A percentile compares a stretch with the other conserved stretches of the same genome.
Conservation (phyloP, 2,113 vertebrate genomes). For the Potamarius usumacintae region DNA sequence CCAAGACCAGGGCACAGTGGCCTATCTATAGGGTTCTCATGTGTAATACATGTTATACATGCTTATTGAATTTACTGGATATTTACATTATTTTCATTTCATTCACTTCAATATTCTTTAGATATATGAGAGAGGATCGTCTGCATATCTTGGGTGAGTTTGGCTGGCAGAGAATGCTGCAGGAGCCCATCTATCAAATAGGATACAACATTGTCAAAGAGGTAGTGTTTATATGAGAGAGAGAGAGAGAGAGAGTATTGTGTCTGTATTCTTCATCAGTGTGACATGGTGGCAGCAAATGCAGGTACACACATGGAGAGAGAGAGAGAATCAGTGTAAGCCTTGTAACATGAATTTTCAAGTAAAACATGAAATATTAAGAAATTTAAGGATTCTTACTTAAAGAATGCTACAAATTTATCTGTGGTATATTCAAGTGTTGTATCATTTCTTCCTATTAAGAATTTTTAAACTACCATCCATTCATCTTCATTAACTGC, state of each 20-base stretch:
- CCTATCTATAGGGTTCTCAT: not conserved
- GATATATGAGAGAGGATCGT: not conserved
- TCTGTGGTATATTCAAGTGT: not conserved
- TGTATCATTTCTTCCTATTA: not conserved
- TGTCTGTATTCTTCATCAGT: not conserved
- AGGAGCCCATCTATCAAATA: slow-evolving; percentile 4
- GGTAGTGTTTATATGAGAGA: not conserved
- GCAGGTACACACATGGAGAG: not conserved
- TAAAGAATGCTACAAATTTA: not conserved
- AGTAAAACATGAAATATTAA: not conserved
- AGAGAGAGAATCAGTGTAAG: not conserved
- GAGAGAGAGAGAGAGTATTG: not conserved
- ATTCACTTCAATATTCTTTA: not conserved
- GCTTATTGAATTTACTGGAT: not conserved
- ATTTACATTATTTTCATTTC: not conserved
- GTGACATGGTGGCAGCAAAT: not conserved
- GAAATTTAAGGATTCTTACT: not conserved
- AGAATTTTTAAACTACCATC: not conserved
- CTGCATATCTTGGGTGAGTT: slow-evolving; percentile 28
- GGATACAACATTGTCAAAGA: not conserved
- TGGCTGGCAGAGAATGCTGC: slow-evolving; percentile 15
- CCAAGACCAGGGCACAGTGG: not conserved
- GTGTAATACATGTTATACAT: not conserved
- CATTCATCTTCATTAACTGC: not conserved
- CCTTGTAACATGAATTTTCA: not conserved